Evolutionary conservation across 2,797 vertebrate genomes (phyloP), one percentile per base, ranked within the genome.

Genomic region (Antrozous pallidus): DNA sequence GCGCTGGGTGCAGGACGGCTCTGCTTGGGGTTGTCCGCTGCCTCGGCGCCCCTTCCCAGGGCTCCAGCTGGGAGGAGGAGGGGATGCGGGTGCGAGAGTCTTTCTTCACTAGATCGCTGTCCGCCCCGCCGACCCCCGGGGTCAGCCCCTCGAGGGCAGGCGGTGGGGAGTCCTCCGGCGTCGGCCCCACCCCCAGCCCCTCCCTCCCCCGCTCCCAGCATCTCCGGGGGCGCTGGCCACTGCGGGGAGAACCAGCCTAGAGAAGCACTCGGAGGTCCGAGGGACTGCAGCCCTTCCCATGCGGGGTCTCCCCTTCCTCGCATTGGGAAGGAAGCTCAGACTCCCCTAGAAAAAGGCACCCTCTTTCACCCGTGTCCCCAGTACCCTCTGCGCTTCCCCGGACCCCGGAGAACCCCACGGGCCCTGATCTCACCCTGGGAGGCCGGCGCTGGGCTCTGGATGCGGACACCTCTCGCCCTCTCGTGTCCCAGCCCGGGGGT

Each of bases 141-240:
- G n/a, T 51, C 3, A 1, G 13, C 49, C 26, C 69, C 2, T 26
- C n/a, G 24, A 31, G 51, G 1, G 6, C 70, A 5, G 88, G 8
- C 8, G 26, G 45, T 58, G 4, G 12, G 0, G 18, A 1, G 22
- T 16, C 31, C 4, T 7, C 18, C 4, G 0, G 36, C 9, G 13
- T 54, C 4, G 16, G 45, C 69, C 13, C 10, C 24, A 33, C 2
- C 4, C 9, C 2, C 10, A 3, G 38, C 63, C 10, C 49, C 49
- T 1, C 6, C 1, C 22, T 33, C 49, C 5, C 2, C 8, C 10
- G 20, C 18, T 16, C 18, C 10, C 9, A 0, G 8, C 24, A 38
- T 10, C 63, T 86, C n/a, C 38, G 54, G 45, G 3, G 42, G 47
- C 42, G 9, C 2, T 28, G 13, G 31, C n/a, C 1, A n/a, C n/a